phyloP scores from a whole-genome alignment of 2,113 vertebrate species.

The Pungitius pungitius region DNA sequence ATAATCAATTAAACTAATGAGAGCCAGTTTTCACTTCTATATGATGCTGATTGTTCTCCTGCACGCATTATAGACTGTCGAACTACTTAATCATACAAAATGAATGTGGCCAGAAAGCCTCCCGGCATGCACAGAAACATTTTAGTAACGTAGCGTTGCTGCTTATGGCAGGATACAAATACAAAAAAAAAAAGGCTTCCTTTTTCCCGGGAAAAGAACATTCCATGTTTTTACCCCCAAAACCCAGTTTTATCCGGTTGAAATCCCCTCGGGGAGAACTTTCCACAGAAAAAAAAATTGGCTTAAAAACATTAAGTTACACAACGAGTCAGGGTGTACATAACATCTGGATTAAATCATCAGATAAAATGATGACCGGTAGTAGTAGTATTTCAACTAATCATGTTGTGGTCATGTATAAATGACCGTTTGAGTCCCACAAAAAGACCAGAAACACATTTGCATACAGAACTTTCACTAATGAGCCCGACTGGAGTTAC shows the following conservation, averaged over 20 bases:
- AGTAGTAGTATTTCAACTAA: background rate
- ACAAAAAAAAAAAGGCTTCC: too few species aligned
- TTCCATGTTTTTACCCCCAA: background rate
- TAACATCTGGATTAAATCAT: conserved; percentile 2
- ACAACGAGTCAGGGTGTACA: background rate
- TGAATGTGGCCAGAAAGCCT: background rate
- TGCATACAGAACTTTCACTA: conserved; percentile 5
- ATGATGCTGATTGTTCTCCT: background rate
- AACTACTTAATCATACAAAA: background rate
- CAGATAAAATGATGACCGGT: background rate
- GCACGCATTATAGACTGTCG: background rate
- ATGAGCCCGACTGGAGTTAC: conserved; percentile 1
- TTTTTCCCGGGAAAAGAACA: background rate
- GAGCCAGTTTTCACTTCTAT: background rate
- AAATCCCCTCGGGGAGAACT: too few species aligned
- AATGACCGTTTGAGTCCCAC: background rate
- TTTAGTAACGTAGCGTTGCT: background rate
- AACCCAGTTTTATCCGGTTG: too few species aligned
- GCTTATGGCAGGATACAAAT: background rate
- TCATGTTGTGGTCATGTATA: background rate
- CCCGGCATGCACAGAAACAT: background rate
- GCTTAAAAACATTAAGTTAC: background rate
- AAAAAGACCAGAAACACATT: background rate
- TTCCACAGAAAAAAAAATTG: too few species aligned
- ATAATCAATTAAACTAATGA: background rate